These are phyloP conservation scores for Callyntrura guangdongensis DNA, from an alignment of 2,888 invertebrate genomes.

Conservation along the genomic window DNA sequence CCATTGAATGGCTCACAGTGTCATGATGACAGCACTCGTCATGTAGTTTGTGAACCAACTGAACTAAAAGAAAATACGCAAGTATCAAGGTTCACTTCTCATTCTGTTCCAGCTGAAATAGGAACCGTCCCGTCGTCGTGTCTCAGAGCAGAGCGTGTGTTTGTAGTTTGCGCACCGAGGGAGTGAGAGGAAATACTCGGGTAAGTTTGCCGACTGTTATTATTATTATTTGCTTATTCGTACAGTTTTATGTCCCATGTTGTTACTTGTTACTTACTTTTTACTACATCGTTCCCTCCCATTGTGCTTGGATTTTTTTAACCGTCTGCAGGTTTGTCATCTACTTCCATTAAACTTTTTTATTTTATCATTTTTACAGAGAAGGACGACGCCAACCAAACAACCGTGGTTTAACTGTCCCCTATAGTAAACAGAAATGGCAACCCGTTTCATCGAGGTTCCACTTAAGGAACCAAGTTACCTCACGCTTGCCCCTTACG, in stretches of 20 bases:
- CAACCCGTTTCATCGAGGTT: slow-evolving; percentile 78
- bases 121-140: slow-evolving; percentile 24
- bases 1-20: slow-evolving; percentile 35
- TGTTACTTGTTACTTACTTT: too few species aligned
- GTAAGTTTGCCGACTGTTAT: too few species aligned
- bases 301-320: slow-evolving; percentile 1
- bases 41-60: too few species aligned
- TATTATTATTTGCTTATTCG: too few species aligned
- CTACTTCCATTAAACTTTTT: slow-evolving; percentile 19
- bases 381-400: not conserved
- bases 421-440: slow-evolving; percentile 60
- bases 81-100: slow-evolving; percentile 58
- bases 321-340: slow-evolving; percentile 1
- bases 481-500: slow-evolving; percentile 79
- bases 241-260: too few species aligned
- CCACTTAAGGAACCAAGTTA: slow-evolving; percentile 77
- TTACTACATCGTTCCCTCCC: not conserved
- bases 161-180: not conserved
- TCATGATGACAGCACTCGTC: slow-evolving; percentile 35
- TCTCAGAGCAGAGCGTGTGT: not conserved
- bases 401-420: not conserved
- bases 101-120: slow-evolving; percentile 52
- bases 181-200: slow-evolving; percentile 12
- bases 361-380: slow-evolving; percentile 6
- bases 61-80: not conserved